Conservation (phyloP, 1,140 invertebrate genomes). For the Cydia amplana region DNA sequence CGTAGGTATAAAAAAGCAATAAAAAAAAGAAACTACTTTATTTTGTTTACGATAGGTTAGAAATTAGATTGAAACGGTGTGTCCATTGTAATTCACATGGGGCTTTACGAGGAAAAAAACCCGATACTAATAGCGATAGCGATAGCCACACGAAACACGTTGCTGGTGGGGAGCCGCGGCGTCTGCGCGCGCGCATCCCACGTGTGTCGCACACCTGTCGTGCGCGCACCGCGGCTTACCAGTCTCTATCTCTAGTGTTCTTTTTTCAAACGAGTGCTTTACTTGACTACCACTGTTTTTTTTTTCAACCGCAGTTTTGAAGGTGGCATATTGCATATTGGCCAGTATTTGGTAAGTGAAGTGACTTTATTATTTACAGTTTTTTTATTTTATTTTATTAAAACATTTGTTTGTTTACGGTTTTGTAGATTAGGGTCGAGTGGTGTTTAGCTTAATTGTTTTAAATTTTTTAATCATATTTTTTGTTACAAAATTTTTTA, state of each 20-base stretch:
- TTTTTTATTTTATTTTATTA: too few relatives aligned
- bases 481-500: too few relatives aligned
- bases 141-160: neutral
- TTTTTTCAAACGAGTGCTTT: conserved; percentile 1
- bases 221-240: neutral
- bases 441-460: too few relatives aligned
- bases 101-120: neutral
- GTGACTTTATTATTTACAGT: too few relatives aligned
- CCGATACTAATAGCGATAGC: neutral
- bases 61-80: too few relatives aligned
- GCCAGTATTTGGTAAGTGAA: neutral
- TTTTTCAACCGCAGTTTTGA: neutral
- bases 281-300: neutral
- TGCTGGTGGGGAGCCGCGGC: neutral
- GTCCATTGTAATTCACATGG: neutral
- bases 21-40: too few relatives aligned
- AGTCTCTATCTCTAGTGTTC: neutral
- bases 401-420: too few relatives aligned
- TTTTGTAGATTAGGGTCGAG: too few relatives aligned
- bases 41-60: too few relatives aligned
- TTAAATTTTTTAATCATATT: too few relatives aligned
- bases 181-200: conserved; percentile 24
- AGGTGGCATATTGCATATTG: neutral
- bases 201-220: conserved; percentile 7
- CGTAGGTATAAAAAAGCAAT: too few relatives aligned